Evolutionary conservation across 2,113 vertebrate species (phyloP).

Genomic region (Psilopsiagon aymara): DNA sequence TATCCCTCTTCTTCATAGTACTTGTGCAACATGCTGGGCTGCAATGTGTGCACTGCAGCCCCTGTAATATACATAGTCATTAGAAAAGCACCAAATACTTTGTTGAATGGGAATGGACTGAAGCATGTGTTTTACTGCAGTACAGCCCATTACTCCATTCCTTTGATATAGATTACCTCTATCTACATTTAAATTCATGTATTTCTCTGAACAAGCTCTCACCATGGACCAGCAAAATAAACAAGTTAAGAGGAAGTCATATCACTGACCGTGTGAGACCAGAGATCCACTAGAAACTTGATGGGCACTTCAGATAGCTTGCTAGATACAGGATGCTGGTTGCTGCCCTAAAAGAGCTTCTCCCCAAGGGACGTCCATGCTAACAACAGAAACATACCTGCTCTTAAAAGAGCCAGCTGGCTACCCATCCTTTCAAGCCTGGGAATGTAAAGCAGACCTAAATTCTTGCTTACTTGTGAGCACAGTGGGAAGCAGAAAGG

Average conservation of each 20-base stretch:
- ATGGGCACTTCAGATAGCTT: neutral
- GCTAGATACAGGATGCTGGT: neutral
- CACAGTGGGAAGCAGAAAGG: neutral
- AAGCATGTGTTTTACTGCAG: neutral
- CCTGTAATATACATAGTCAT: neutral
- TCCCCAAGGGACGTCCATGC: neutral
- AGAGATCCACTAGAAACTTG: neutral
- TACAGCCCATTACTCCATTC: neutral
- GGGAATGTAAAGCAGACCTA: neutral
- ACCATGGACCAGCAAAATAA: neutral
- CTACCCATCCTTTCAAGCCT: neutral
- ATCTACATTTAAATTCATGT: neutral
- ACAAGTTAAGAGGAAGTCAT: neutral
- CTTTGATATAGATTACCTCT: neutral
- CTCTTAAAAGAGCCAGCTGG: neutral
- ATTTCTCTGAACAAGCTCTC: neutral
- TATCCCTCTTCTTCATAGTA: neutral
- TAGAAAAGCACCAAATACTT: neutral
- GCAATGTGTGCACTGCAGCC: neutral
- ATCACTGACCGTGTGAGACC: neutral
- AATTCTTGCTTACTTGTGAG: neutral
- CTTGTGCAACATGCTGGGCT: neutral
- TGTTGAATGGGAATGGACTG: neutral
- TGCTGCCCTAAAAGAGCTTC: neutral
- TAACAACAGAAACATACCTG: neutral